phyloP scores from a whole-genome alignment of 1,140 invertebrate genomes.

The Zaprionus davidi region DNA sequence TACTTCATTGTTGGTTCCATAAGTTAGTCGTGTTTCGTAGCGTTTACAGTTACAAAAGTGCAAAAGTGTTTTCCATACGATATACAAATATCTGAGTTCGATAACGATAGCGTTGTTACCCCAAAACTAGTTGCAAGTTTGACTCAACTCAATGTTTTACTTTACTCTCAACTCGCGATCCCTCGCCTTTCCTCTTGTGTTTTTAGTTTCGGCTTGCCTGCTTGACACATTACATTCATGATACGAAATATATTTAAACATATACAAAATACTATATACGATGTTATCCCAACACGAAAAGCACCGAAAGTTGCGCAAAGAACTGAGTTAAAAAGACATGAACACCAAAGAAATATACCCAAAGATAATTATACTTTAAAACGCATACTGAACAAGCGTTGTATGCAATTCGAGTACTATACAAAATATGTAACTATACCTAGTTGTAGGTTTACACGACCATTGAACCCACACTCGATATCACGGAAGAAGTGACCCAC shows the following conservation, averaged over 20 bases:
- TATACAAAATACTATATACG: constrained; percentile 11
- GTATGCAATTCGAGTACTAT: constrained; percentile 39
- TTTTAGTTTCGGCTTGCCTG: constrained; percentile 6
- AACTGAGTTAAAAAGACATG: constrained; percentile 81
- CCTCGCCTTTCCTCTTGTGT: neutral
- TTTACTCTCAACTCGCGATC: constrained; percentile 29
- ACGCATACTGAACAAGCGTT: constrained; percentile 45
- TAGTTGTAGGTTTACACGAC: constrained; percentile 50
- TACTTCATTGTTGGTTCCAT: constrained; percentile 40
- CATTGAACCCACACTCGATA: constrained; percentile 27
- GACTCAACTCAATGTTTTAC: constrained; percentile 22
- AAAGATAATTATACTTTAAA: constrained; percentile 54
- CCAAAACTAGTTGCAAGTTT: constrained; percentile 24
- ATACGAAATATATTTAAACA: constrained; percentile 12
- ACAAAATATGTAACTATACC: constrained; percentile 44
- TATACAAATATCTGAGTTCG: constrained; percentile 59
- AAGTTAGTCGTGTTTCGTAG: constrained; percentile 46
- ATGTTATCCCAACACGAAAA: constrained; percentile 58
- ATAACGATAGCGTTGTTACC: constrained; percentile 70
- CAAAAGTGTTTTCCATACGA: constrained; percentile 42
- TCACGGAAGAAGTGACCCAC: constrained; percentile 13
- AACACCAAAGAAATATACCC: constrained; percentile 56
- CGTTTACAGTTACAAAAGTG: constrained; percentile 39
- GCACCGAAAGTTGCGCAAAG: constrained; percentile 81
- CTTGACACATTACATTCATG: constrained; percentile 23